Conservation (phyloP, 35 echinoderm and acorn worm species). For the Hemicentrotus pulcherrimus region DNA sequence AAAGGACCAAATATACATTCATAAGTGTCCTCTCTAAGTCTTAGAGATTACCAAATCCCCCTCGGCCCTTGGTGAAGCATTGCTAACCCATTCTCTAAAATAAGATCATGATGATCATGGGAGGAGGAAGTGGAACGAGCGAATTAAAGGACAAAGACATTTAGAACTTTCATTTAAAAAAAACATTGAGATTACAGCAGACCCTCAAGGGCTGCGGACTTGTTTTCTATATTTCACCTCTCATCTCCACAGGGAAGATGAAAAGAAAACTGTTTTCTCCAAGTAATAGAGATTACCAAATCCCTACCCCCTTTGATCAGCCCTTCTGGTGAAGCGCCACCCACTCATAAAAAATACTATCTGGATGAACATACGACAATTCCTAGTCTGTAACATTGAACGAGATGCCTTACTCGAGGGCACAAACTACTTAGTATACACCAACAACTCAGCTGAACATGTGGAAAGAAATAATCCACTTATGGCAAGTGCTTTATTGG, state of each 20-base stretch:
- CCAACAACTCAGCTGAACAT: slow-evolving; percentile 23
- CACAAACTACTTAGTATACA: slow-evolving; percentile 25
- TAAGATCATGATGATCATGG: no score
- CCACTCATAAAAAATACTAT: background rate
- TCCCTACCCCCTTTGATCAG: background rate
- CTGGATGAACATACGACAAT: background rate
- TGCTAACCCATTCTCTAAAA: no score
- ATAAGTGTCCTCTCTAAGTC: background rate
- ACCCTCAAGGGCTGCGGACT: no score
- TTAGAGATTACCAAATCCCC: background rate
- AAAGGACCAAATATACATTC: background rate
- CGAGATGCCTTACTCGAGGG: background rate
- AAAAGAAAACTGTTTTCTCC: background rate
- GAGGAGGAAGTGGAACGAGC: no score
- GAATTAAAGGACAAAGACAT: no score
- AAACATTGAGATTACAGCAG: no score
- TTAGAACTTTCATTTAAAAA: no score
- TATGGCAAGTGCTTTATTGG: slow-evolving; percentile 27
- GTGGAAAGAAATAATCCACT: slow-evolving; percentile 39
- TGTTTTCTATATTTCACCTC: no score
- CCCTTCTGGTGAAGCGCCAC: background rate
- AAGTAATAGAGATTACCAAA: background rate
- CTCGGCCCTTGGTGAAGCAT: no score
- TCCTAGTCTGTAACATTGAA: background rate
- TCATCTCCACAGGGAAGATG: no score